Conservation (phyloP, 2,113 vertebrate species). For the Sarotherodon lohbergeri region DNA sequence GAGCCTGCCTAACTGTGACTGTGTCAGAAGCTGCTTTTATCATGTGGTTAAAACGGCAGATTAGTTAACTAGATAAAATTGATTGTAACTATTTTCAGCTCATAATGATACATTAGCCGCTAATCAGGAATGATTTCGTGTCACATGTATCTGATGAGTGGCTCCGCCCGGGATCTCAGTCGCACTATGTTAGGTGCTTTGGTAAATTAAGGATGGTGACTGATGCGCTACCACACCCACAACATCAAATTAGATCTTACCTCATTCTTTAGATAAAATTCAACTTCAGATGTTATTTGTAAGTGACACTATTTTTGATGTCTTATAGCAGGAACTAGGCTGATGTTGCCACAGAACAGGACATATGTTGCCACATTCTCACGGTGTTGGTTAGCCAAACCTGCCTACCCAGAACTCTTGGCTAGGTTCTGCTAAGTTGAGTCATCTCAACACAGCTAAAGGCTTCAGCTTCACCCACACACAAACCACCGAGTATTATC, state of each 20-base stretch:
- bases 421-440: constrained; percentile 66
- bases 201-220: not conserved
- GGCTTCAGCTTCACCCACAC: constrained; percentile 54
- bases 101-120: not conserved
- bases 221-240: not conserved
- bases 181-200: not conserved
- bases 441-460: constrained; percentile 57
- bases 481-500: constrained; percentile 48
- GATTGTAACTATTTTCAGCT: not conserved
- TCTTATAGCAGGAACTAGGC: not conserved
- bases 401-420: constrained; percentile 66
- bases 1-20: not conserved
- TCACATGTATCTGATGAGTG: not conserved
- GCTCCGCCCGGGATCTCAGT: not conserved
- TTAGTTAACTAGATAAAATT: not conserved
- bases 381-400: constrained; percentile 66
- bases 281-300: not conserved
- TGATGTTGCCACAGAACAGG: constrained; percentile 57
- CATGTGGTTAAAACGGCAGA: constrained; percentile 1
- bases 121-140: not conserved
- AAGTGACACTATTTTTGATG: not conserved
- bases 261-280: not conserved
- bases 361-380: constrained; percentile 63
- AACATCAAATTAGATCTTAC: not conserved
- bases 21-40: not conserved